Evolutionary conservation across 2,888 invertebrate genomes (phyloP), one percentile per base, ranked within the genome.

Genomic region (Mongoloraphidia duomilia): DNA sequence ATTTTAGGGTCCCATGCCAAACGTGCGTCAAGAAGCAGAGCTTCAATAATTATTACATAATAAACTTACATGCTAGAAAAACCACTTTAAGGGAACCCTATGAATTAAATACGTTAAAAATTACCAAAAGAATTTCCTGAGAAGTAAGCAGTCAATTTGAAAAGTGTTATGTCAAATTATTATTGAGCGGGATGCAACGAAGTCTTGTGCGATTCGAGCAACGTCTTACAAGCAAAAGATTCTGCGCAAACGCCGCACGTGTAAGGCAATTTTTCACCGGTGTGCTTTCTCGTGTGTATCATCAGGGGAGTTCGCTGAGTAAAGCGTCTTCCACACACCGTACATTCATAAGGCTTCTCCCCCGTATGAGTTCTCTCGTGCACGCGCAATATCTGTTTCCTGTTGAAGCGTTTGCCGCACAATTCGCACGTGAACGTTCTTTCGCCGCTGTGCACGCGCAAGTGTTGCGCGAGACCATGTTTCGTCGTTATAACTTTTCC

Each of bases 231-330:
- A 39, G 41, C 49, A 38, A 47, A 53, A 5, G 52, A 50, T 36
- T 51, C 52, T 9, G 53, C 50, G 45, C 48, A 48, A 2, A 43
- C 39, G 17, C 10, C 10, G 17, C 43, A 48, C 4, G n/a, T 11
- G 14, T 33, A 51, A 34, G 51, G 40, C 26, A 26, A 26, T 38
- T 49, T 10, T 39, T 47, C 44, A 11, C 46, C 34, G 9, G 41
- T 34, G 43, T 52, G 76, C 51, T 72, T 75, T 39, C 76, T 61
- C 38, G 67, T 65, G 56, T 77, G 77, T 2, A 73, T 68, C 2
- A 73, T 73, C 38, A 77, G 56, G 0, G 75, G 73, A 49, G 72
- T 74, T 54, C 72, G 72, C 52, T 77, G 72, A 41, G 75, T 75
- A 55, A 78, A 79, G 1, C 70, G 61, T n/a, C 42, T 44, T 12